Conservation (phyloP, 2,797 vertebrate genomes). For the Silurus aristotelis region DNA sequence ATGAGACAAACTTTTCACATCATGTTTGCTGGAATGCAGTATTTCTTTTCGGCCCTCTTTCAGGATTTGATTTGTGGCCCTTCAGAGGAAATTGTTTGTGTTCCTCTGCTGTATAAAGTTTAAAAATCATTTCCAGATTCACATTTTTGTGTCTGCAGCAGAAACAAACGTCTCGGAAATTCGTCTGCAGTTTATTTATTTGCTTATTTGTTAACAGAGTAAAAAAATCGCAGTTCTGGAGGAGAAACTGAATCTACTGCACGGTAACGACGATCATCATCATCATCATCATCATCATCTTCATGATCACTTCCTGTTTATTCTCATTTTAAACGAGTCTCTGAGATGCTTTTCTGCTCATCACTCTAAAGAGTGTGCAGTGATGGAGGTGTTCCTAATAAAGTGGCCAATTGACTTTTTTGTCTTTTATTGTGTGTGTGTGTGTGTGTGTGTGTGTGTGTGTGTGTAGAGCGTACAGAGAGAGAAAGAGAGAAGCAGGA, state of each 20-base stretch:
- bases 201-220: conserved; percentile 68
- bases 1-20: too few species aligned
- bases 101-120: too few species aligned
- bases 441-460: not conserved
- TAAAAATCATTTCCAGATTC: not conserved
- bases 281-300: not conserved
- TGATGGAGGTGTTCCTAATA: too few species aligned
- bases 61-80: too few species aligned
- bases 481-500: conserved; percentile 55
- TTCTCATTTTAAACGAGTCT: not conserved
- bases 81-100: too few species aligned
- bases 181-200: not conserved
- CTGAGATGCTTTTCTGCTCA: not conserved
- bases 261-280: conserved; percentile 63
- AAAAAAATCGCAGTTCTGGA: conserved; percentile 78
- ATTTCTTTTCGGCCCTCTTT: too few species aligned
- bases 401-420: too few species aligned
- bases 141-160: not conserved
- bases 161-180: not conserved
- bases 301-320: not conserved
- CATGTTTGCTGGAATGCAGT: too few species aligned
- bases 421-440: not conserved
- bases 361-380: too few species aligned
- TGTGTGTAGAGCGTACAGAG: conserved; percentile 50
- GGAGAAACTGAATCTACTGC: conserved; percentile 68